Conservation (phyloP, 2,797 vertebrate species). For the Hemibagrus guttatus region DNA sequence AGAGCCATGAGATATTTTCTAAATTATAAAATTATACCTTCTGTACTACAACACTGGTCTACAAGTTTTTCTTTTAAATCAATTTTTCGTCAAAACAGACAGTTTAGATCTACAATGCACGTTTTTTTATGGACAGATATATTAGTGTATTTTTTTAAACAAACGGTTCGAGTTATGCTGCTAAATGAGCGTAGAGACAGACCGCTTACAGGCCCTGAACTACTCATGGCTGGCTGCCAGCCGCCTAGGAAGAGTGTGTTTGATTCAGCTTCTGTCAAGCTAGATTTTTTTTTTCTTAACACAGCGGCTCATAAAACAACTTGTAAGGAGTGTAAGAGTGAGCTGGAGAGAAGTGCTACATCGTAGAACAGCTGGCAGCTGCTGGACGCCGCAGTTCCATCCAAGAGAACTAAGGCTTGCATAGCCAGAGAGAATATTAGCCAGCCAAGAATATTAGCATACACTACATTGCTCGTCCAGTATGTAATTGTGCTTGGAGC, state of each 20-base stretch:
- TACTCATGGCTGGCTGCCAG: slow-evolving; percentile 56
- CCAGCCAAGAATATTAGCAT: slow-evolving; percentile 50
- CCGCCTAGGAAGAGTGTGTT: slow-evolving; percentile 44
- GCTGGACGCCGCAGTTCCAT: slow-evolving; percentile 15
- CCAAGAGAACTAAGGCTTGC: slow-evolving; percentile 21
- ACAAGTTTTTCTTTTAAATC: neutral
- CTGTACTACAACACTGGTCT: neutral
- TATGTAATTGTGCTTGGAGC: slow-evolving; percentile 59
- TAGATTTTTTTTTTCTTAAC: slow-evolving; percentile 39
- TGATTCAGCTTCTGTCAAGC: slow-evolving; percentile 51
- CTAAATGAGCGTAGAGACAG: slow-evolving; percentile 54
- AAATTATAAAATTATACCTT: neutral
- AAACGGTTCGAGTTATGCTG: slow-evolving; percentile 56
- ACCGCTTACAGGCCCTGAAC: slow-evolving; percentile 53
- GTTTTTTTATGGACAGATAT: slow-evolving; percentile 51
- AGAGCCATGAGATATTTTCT: slow-evolving; percentile 9
- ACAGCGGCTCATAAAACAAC: slow-evolving; percentile 57
- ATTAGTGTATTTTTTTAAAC: slow-evolving; percentile 44
- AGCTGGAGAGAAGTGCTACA: slow-evolving; percentile 40
- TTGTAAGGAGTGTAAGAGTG: slow-evolving; percentile 50
- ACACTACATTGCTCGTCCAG: slow-evolving; percentile 51
- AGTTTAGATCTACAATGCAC: slow-evolving; percentile 13
- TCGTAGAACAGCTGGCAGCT: slow-evolving; percentile 42
- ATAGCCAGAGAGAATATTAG: slow-evolving; percentile 33
- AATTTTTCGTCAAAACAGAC: slow-evolving; percentile 16